A percentile compares a stretch with the other conserved stretches of the same genome.
phyloP scores from a whole-genome alignment of 2,797 vertebrate genomes.

The Platalea minor region DNA sequence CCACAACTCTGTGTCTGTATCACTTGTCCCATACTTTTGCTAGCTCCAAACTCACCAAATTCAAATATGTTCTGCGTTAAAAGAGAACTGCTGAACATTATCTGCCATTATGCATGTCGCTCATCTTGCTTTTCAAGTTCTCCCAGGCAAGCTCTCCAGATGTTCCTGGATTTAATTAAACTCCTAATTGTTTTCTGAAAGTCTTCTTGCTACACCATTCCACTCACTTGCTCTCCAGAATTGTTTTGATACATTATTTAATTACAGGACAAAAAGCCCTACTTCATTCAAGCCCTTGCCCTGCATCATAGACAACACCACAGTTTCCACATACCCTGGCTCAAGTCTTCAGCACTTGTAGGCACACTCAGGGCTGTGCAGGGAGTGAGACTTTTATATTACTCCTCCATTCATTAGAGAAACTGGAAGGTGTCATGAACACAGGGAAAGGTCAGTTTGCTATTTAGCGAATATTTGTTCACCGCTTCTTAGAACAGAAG shows the following conservation, averaged over 20 bases:
- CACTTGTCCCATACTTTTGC: background rate
- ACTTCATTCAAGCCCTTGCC: background rate
- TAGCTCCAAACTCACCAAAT: background rate
- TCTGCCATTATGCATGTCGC: background rate
- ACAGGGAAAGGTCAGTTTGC: background rate
- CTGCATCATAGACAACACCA: background rate
- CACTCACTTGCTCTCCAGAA: background rate
- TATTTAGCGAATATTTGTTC: background rate
- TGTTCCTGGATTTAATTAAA: conserved; percentile 43
- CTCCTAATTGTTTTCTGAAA: conserved; percentile 11
- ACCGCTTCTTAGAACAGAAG: background rate
- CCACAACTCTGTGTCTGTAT: background rate
- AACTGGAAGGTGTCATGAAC: background rate
- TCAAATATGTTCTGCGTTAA: background rate
- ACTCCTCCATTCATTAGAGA: background rate
- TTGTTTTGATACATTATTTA: background rate
- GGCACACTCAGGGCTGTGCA: background rate
- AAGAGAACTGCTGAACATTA: background rate
- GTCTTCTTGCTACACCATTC: background rate
- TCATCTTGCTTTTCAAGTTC: conserved; percentile 22
- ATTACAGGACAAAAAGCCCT: conserved; percentile 8
- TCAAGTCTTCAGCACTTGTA: background rate
- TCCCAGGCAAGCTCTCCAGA: conserved; percentile 28
- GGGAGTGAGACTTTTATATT: background rate
- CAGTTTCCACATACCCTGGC: background rate